phyloP scores from a whole-genome alignment of 2,113 vertebrate species.

The Serinus canaria region DNA sequence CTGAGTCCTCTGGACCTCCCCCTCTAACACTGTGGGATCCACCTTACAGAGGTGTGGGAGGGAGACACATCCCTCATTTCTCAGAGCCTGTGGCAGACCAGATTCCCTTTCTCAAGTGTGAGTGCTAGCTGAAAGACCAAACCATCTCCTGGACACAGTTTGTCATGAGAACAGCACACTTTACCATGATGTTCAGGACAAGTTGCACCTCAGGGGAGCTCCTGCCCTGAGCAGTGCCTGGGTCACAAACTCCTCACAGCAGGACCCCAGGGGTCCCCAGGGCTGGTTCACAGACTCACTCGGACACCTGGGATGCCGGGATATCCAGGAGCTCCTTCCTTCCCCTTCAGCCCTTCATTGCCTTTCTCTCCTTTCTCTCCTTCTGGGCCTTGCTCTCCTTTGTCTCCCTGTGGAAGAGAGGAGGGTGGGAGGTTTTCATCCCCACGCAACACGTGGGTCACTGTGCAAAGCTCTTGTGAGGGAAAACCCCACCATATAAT shows the following conservation, averaged over 20 bases:
- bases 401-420: conserved; percentile 85
- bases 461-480: background rate
- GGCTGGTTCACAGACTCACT: conserved; percentile 77
- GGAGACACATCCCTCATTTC: background rate
- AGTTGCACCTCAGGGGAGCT: background rate
- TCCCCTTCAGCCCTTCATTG: conserved; percentile 86
- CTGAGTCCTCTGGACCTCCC: background rate
- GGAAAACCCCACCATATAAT: conserved; percentile 19
- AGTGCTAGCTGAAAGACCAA: background rate
- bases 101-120: background rate
- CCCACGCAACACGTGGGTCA: background rate
- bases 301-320: conserved; percentile 86
- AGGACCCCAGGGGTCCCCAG: background rate
- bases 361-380: conserved; percentile 91
- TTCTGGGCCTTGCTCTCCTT: conserved; percentile 89
- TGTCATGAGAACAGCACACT: background rate
- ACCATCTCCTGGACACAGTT: background rate
- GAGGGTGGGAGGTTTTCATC: conserved; percentile 10
- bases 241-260: background rate
- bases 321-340: conserved; percentile 86
- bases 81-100: background rate
- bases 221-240: background rate
- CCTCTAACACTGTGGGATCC: background rate
- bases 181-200: background rate
- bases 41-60: background rate